Evolutionary conservation across 2,113 vertebrate genomes (phyloP).

Genomic region (Camelus bactrianus): DNA sequence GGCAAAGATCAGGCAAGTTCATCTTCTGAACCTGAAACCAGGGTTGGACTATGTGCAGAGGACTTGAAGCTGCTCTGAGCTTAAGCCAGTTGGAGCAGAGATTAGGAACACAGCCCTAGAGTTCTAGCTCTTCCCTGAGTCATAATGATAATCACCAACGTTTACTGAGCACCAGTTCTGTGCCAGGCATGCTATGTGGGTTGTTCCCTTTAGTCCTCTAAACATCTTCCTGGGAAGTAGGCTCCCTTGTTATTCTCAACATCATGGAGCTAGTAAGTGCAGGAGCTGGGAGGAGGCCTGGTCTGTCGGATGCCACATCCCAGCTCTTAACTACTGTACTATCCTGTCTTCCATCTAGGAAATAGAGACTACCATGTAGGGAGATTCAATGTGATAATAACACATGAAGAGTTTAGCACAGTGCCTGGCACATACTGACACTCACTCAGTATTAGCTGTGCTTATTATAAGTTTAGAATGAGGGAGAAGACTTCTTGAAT

Average conservation of each 20-base stretch:
- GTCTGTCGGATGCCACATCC: background rate
- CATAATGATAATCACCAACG: background rate
- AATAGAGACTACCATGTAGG: background rate
- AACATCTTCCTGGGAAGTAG: background rate
- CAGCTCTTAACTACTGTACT: background rate
- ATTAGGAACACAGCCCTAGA: too few relatives aligned
- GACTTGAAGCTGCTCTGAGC: background rate
- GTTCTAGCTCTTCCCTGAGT: background rate
- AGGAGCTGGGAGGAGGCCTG: background rate
- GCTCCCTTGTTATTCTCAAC: background rate
- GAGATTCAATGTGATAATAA: background rate
- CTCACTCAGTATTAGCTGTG: background rate
- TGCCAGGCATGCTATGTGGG: background rate
- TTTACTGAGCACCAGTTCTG: accelerated
- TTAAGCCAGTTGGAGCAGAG: background rate
- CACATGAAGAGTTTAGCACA: background rate
- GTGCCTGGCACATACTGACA: background rate
- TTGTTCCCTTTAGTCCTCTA: background rate
- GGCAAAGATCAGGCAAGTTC: background rate
- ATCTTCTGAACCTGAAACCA: background rate
- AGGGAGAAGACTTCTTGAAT: background rate
- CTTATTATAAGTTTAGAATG: background rate
- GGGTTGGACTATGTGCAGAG: background rate
- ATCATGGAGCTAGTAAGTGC: background rate
- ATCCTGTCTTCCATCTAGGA: background rate